Percentiles rank a stretch among this genome's conserved stretches.
Conservation (phyloP, 2,113 vertebrate species). For the Trogon melanurus region DNA sequence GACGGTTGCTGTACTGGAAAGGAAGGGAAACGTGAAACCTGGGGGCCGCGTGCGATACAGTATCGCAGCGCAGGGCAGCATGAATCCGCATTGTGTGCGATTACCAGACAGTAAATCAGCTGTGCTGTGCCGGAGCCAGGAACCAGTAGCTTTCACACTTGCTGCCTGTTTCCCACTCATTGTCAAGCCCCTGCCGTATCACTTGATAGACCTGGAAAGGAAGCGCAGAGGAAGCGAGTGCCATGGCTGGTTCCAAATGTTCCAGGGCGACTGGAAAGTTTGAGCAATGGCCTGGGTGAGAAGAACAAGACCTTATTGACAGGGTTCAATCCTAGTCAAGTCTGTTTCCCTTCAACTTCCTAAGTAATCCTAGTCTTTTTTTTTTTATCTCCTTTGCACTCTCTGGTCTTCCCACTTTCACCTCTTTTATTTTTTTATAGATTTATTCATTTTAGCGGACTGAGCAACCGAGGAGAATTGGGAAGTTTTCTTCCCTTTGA, state of each 20-base stretch:
- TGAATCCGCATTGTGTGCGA: not conserved
- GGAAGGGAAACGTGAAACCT: not conserved
- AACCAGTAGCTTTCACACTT: constrained; percentile 61
- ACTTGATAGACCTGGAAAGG: constrained; percentile 81
- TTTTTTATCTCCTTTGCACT: not conserved
- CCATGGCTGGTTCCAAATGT: constrained; percentile 87
- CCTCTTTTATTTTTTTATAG: not conserved
- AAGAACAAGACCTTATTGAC: constrained; percentile 91
- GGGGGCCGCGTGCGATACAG: constrained; percentile 2
- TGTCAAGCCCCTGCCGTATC: constrained; percentile 76
- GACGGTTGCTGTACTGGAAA: not conserved
- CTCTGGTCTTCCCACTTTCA: not conserved
- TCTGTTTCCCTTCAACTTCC: constrained; percentile 77
- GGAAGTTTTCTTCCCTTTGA: not conserved
- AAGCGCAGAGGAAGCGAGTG: constrained; percentile 81
- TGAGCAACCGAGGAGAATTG: not conserved
- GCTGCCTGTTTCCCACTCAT: constrained; percentile 75
- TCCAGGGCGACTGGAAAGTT: constrained; percentile 90
- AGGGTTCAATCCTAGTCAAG: constrained; percentile 72
- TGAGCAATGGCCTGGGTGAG: constrained; percentile 84
- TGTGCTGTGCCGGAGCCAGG: constrained; percentile 53
- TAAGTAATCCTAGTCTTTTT: constrained; percentile 52
- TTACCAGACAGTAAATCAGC: constrained; percentile 52
- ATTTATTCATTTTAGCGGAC: not conserved
- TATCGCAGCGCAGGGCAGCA: constrained; percentile 19